Conservation (phyloP, 2,888 invertebrate genomes). For the Cataglyphis albicans region DNA sequence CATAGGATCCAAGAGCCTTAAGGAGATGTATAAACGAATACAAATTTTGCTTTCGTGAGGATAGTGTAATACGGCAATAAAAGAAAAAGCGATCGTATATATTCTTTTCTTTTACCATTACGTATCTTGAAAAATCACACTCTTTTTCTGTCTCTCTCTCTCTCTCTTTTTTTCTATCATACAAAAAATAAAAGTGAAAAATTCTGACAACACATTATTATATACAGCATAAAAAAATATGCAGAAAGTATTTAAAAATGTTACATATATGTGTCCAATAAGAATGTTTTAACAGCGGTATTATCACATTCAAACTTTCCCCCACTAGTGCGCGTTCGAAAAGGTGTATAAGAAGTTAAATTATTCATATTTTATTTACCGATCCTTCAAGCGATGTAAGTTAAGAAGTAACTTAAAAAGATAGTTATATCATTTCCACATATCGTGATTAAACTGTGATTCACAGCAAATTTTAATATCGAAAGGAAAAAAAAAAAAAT, state of each 20-base stretch:
- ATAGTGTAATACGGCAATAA: slow-evolving; percentile 77
- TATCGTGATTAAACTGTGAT: slow-evolving; percentile 38
- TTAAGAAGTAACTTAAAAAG: slow-evolving; percentile 25
- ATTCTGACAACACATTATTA: slow-evolving; percentile 25
- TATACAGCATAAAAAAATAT: slow-evolving; percentile 1
- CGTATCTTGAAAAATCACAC: slow-evolving; percentile 17
- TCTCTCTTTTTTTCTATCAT: not conserved
- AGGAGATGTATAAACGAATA: slow-evolving; percentile 40
- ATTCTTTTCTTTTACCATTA: slow-evolving; percentile 28
- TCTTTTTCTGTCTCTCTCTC: slow-evolving; percentile 8
- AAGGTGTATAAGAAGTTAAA: slow-evolving; percentile 6
- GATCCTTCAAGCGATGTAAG: slow-evolving; percentile 26
- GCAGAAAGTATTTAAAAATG: slow-evolving; percentile 10
- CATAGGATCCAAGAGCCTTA: slow-evolving; percentile 73
- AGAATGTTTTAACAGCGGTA: slow-evolving; percentile 39
- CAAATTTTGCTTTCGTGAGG: slow-evolving; percentile 75
- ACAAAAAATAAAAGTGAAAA: slow-evolving; percentile 11
- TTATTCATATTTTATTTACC: slow-evolving; percentile 37
- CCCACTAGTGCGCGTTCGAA: slow-evolving; percentile 2
- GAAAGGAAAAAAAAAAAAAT: not conserved
- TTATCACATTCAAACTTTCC: slow-evolving; percentile 24
- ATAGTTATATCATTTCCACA: slow-evolving; percentile 26
- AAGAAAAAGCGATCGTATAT: slow-evolving; percentile 49
- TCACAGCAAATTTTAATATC: slow-evolving; percentile 18
- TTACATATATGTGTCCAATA: slow-evolving; percentile 8